These are phyloP conservation scores for Neolamprologus toae DNA, from an alignment of 2,113 vertebrate species.

Conservation along the genomic window DNA sequence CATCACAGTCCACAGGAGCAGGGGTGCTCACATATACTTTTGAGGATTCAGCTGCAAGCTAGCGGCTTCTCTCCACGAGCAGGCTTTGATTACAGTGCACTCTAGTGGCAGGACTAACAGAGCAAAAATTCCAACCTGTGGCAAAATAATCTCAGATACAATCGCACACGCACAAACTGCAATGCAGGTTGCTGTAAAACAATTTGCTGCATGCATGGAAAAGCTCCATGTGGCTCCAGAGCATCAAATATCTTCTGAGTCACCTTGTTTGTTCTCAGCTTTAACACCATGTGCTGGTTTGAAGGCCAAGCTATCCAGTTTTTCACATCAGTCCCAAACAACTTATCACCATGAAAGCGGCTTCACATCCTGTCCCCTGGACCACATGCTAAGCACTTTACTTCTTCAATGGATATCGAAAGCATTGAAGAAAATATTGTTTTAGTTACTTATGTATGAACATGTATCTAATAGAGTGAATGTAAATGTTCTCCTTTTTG, in stretches of 20 bases:
- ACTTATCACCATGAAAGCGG: neutral
- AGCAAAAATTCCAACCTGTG: neutral
- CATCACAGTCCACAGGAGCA: neutral
- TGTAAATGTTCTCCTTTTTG: neutral
- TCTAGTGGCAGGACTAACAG: conserved; percentile 32
- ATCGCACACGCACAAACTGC: neutral
- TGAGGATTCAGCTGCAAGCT: neutral
- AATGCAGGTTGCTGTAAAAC: neutral
- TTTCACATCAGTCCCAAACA: neutral
- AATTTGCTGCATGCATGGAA: neutral
- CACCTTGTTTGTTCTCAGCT: neutral
- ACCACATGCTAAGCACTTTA: neutral
- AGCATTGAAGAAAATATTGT: neutral
- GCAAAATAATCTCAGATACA: neutral
- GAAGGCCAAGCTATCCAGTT: neutral
- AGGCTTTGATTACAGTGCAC: conserved; percentile 29
- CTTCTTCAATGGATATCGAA: neutral
- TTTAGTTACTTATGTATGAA: neutral
- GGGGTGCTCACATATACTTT: neutral
- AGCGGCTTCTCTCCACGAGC: neutral
- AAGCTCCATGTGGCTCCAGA: neutral
- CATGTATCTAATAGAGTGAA: neutral
- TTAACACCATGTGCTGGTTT: neutral
- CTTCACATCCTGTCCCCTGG: neutral
- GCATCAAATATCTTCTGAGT: neutral